Base-by-base conservation (phyloP, 2,888 invertebrate genomes). In the Tiliacea citrago region DNA sequence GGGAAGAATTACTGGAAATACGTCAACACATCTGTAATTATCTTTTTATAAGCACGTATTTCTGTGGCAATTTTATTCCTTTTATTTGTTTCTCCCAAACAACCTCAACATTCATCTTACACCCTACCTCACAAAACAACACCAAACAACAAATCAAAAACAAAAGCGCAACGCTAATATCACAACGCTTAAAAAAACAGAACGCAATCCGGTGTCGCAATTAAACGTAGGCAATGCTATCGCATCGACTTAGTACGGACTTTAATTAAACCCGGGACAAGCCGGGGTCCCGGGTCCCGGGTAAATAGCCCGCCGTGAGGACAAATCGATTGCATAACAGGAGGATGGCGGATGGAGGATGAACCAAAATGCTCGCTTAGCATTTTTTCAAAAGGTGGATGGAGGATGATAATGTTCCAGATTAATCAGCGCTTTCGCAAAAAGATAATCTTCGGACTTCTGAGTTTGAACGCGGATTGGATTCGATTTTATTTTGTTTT, bases 241-340 rank as follows among this genome's bases (percentile, higher is more conserved):
- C 85, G 61, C 68, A 72, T 82, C 83, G 83, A 86, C 88, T 86
- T 87, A 89, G 80, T 86, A 75, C 83, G 71, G 83, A 79, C 75
- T 89, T 89, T 88, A 89, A 89, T 89, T 89, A 89, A 89, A 88
- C 65, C 80, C 78, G 78, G 78, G 80, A 75, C 79, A 68, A 66
- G 81, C 72, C 78, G 73, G 72, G 76, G 70, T 57, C 71, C 79
- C 79, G 75, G 73, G 73, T 76, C 77, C 74, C 81, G 82, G 78
- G 86, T 87, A 88, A 88, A 84, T 85, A 84, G 76, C 75, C 76
- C 68, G 77, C 70, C 80, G 79, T 79, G 83, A 72, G 77, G 79
- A 84, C 81, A 82, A 83, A 87, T 87, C 83, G 87, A 87, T 87
- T 75, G 82, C 77, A 80, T 81, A 84, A 86, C 73, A 80, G 68